phyloP scores from a whole-genome alignment of 1,140 invertebrate species.

The Drosophila funebris region DNA sequence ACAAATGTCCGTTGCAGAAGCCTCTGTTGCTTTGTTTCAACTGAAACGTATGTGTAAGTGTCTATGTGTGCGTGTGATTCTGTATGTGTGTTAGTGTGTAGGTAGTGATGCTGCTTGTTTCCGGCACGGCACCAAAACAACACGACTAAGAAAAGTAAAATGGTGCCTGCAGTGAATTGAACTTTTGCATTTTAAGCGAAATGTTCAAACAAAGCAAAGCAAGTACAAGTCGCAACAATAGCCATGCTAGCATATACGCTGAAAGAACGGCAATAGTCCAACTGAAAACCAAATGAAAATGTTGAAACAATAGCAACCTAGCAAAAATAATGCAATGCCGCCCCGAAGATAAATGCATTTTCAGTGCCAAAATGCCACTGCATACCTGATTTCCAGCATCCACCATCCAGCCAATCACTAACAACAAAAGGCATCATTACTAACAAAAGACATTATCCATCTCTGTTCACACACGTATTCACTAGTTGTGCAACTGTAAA shows the following conservation, averaged over 20 bases:
- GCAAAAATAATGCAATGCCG: constrained; percentile 43
- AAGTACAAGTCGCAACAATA: constrained; percentile 35
- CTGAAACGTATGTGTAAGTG: constrained; percentile 32
- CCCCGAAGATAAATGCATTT: background rate
- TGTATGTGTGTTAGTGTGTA: constrained; percentile 6
- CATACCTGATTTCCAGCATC: constrained; percentile 4
- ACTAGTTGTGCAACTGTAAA: background rate
- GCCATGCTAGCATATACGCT: constrained; percentile 13
- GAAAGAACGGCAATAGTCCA: constrained; percentile 9
- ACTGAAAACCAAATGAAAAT: constrained; percentile 38
- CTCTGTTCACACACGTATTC: background rate
- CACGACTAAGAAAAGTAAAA: constrained; percentile 67
- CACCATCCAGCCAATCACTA: background rate
- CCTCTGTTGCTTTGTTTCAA: constrained; percentile 68
- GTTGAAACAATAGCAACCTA: constrained; percentile 58
- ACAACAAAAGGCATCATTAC: background rate
- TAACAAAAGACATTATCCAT: background rate
- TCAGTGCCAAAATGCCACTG: constrained; percentile 3
- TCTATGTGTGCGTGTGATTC: constrained; percentile 15
- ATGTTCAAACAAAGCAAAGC: constrained; percentile 61
- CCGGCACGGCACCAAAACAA: constrained; percentile 60
- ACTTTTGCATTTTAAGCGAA: constrained; percentile 75
- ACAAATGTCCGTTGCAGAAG: constrained; percentile 71
- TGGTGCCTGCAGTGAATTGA: constrained; percentile 73
- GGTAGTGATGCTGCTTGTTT: constrained; percentile 58